Base-by-base conservation (phyloP, 30 jellyfish, hydroid and myxozoan genomes). In the Turritopsis dohrnii region DNA sequence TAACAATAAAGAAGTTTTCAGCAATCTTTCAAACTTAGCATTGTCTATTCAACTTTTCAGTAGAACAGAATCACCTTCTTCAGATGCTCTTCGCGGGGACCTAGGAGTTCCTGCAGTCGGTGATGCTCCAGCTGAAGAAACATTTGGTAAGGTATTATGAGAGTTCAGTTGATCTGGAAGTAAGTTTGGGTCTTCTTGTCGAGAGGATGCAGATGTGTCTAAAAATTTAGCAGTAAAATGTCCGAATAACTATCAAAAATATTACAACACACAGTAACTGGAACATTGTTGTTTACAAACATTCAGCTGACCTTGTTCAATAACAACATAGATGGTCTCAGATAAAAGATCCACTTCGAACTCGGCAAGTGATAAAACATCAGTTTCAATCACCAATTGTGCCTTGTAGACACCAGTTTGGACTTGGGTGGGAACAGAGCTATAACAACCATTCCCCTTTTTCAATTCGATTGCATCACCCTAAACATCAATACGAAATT, bases 221-320 rank as follows among this genome's bases (percentile, higher is more conserved):
- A 41, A 41, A 41, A 41, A n/a, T n/a, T n/a, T n/a, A n/a, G n/a
- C n/a, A n/a, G n/a, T n/a, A n/a, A n/a, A n/a, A n/a, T n/a, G n/a
- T n/a, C n/a, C n/a, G n/a, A n/a, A n/a, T n/a, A n/a, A n/a, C n/a
- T n/a, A n/a, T n/a, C n/a, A n/a, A n/a, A n/a, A n/a, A n/a, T n/a
- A n/a, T n/a, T n/a, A n/a, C n/a, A n/a, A n/a, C n/a, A n/a, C n/a
- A n/a, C n/a, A n/a, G n/a, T n/a, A n/a, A n/a, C n/a, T n/a, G n/a
- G n/a, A n/a, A n/a, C n/a, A n/a, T n/a, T n/a, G n/a, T n/a, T n/a
- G n/a, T n/a, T n/a, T n/a, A n/a, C n/a, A n/a, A n/a, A n/a, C n/a
- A n/a, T n/a, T n/a, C n/a, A n/a, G n/a, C 60, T 41, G 9, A 41
- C 87, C 87, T 80, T 65, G 31, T 22, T 80, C 87, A 13, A 53